These are phyloP conservation scores for Pocillopora damicornis DNA, from an alignment of 64 coral and sea anemone species.

Conservation along the genomic window DNA sequence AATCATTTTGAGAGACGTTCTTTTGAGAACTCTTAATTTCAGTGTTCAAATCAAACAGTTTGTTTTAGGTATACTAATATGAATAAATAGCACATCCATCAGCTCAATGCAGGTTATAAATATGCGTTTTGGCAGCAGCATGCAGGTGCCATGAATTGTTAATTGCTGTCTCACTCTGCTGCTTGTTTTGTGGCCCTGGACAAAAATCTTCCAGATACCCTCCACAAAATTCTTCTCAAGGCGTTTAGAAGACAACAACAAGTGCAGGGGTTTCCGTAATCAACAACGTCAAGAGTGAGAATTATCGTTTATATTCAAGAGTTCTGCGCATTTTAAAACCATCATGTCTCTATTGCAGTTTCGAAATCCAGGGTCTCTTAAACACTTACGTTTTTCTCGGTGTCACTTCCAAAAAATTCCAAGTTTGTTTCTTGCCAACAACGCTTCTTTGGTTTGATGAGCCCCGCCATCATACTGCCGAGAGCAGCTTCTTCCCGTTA, in stretches of 20 bases:
- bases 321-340: background rate
- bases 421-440: constrained; percentile 12
- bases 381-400: constrained; percentile 5
- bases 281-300: no score
- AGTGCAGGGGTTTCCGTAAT: no score
- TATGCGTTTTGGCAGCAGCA: background rate
- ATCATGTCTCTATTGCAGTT: background rate
- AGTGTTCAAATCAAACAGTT: no score
- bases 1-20: no score
- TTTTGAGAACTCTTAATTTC: no score
- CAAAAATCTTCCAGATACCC: background rate
- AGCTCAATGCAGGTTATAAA: background rate
- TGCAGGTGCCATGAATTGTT: background rate
- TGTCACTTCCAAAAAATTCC: constrained; percentile 24
- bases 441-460: constrained; percentile 17
- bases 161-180: background rate
- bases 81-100: background rate
- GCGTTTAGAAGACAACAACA: no score
- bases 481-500: background rate
- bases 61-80: no score
- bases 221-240: no score
- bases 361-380: background rate
- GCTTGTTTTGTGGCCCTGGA: background rate
- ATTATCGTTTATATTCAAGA: background rate
- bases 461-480: background rate